Evolutionary conservation across 2,797 vertebrate genomes (phyloP).

Genomic region (Sebastes variabilis): DNA sequence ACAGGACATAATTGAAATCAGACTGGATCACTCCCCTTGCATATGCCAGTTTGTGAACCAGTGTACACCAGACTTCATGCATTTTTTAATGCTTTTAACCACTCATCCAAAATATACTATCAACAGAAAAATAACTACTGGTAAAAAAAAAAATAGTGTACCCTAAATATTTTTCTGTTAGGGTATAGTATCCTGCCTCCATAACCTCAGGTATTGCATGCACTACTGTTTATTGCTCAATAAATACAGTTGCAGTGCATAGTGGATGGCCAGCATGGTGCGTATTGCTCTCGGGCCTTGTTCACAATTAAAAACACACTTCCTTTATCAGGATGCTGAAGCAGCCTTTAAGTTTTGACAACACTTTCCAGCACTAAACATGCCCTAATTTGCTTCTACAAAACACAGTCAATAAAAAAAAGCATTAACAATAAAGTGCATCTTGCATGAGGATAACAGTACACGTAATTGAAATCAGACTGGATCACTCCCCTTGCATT

Average conservation of each 20-base stretch:
- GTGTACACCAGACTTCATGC: not conserved
- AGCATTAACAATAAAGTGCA: not conserved
- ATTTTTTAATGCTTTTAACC: not conserved
- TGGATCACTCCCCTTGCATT: conserved; percentile 1
- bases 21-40: conserved; percentile 5
- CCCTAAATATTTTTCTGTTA: not conserved
- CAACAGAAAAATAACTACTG: not conserved
- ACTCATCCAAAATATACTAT: not conserved
- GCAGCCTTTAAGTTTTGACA: conserved; percentile 23
- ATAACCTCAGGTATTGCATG: not conserved
- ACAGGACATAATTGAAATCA: conserved; percentile 3
- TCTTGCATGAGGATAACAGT: too few relatives aligned
- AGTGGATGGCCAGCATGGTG: not conserved
- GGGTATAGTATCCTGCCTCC: not conserved
- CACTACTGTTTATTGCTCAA: not conserved
- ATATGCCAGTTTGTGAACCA: too few relatives aligned
- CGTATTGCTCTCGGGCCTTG: not conserved
- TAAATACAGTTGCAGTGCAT: not conserved
- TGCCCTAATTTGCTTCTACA: too few relatives aligned
- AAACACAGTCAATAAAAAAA: not conserved
- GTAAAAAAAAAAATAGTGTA: not conserved
- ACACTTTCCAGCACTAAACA: conserved; percentile 2
- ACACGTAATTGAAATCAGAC: conserved; percentile 9
- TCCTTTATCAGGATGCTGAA: not conserved
- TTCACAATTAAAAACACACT: not conserved